phyloP scores from a whole-genome alignment of 2,888 invertebrate species.

The Campopleginae sp. region DNA sequence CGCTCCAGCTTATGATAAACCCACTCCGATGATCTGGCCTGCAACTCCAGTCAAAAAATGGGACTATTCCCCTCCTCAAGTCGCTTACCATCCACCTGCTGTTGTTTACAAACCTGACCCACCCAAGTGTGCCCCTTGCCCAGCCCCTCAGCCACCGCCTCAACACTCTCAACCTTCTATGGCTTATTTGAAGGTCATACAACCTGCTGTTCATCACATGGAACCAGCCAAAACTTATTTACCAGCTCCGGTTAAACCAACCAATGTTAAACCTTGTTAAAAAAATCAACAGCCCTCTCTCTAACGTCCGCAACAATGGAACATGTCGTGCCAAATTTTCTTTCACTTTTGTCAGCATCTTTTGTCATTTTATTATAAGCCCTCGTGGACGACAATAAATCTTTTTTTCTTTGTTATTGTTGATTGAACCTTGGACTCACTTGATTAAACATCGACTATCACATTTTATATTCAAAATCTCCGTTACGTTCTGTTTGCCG shows the following conservation, averaged over 20 bases:
- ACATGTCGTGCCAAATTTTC: neutral
- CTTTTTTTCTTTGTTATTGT: neutral
- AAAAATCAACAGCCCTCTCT: neutral
- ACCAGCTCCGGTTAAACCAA: conserved; percentile 59
- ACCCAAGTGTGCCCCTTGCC: conserved; percentile 61
- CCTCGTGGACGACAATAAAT: neutral
- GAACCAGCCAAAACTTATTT: conserved; percentile 68
- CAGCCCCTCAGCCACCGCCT: conserved; percentile 62
- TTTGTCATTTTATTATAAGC: neutral
- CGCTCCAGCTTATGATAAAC: conserved; percentile 76
- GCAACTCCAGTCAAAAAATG: conserved; percentile 37
- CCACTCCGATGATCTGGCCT: conserved; percentile 58
- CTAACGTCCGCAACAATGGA: neutral
- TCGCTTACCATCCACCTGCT: conserved; percentile 71
- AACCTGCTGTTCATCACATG: conserved; percentile 71
- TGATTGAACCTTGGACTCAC: neutral
- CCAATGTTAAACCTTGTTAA: conserved; percentile 55
- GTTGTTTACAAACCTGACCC: conserved; percentile 66
- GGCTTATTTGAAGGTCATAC: conserved; percentile 70
- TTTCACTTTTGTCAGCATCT: neutral
- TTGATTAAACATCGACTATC: neutral
- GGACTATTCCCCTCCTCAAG: conserved; percentile 39
- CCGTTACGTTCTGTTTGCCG: no score
- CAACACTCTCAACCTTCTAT: conserved; percentile 68
- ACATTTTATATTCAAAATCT: no score